phyloP scores from a whole-genome alignment of 2,797 vertebrate species.

The Atherinosoma microstoma region DNA sequence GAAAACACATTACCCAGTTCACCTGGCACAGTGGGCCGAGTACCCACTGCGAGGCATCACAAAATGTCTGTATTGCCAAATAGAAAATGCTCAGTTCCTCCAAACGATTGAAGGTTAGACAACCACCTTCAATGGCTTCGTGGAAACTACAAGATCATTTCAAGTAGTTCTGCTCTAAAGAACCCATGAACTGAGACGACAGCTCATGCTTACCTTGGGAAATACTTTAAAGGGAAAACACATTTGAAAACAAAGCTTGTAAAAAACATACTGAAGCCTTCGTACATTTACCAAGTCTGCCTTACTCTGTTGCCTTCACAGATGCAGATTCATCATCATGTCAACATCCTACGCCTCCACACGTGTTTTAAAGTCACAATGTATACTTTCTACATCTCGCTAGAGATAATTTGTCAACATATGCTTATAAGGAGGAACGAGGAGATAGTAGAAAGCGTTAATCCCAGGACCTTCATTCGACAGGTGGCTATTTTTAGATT shows the following conservation, averaged over 20 bases:
- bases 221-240: not conserved
- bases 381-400: not conserved
- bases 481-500: not conserved
- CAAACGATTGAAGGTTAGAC: not conserved
- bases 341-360: not conserved
- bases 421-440: not conserved
- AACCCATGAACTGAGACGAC: not conserved
- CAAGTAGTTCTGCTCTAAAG: not conserved
- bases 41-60: not conserved
- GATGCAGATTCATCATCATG: not conserved
- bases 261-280: not conserved
- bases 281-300: not conserved
- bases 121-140: not conserved
- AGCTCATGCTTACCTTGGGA: not conserved
- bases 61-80: conserved; percentile 1
- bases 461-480: not conserved
- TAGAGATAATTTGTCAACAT: not conserved
- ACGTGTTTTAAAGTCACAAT: not conserved
- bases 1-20: not conserved
- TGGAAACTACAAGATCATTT: not conserved
- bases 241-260: not conserved
- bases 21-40: not conserved
- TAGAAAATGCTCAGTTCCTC: not conserved
- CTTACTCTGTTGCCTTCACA: not conserved
- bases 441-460: not conserved